Percentiles rank a stretch among this genome's conserved stretches.
phyloP scores from a whole-genome alignment of 2,797 vertebrate species.

The Emydoidea blandingii region DNA sequence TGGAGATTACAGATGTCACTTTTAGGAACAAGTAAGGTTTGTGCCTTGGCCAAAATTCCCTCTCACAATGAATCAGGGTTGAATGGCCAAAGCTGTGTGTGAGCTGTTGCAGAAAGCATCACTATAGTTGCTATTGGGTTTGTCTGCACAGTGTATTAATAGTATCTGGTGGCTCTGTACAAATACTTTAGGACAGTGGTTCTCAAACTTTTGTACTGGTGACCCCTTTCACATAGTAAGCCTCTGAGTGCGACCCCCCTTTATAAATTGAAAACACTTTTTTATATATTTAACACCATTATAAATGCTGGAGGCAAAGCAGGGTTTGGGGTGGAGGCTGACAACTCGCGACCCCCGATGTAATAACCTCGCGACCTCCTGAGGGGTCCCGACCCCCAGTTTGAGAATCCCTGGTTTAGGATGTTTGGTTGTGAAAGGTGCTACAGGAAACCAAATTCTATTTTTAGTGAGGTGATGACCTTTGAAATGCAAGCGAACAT shows the following conservation, averaged over 20 bases:
- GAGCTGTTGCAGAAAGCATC: background rate
- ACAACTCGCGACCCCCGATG: no score
- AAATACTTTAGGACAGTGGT: background rate
- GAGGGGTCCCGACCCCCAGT: no score
- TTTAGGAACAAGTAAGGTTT: background rate
- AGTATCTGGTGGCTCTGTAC: background rate
- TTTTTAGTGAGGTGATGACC: rapidly evolving
- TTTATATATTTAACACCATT: no score
- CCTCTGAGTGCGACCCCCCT: no score
- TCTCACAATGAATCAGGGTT: background rate
- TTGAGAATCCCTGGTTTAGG: no score
- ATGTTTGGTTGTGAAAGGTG: background rate
- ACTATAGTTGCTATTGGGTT: rapidly evolving
- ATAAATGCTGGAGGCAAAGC: no score
- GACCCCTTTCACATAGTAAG: no score
- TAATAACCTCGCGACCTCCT: no score
- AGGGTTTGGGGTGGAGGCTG: no score
- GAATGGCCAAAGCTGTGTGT: rapidly evolving
- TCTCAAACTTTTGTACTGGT: no score
- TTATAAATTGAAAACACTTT: no score
- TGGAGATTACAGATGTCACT: background rate
- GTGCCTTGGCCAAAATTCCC: rapidly evolving
- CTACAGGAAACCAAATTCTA: background rate
- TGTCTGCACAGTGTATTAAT: rapidly evolving
- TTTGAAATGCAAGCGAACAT: background rate